Conservation (phyloP, 2,797 vertebrate genomes). For the Squalus acanthias region DNA sequence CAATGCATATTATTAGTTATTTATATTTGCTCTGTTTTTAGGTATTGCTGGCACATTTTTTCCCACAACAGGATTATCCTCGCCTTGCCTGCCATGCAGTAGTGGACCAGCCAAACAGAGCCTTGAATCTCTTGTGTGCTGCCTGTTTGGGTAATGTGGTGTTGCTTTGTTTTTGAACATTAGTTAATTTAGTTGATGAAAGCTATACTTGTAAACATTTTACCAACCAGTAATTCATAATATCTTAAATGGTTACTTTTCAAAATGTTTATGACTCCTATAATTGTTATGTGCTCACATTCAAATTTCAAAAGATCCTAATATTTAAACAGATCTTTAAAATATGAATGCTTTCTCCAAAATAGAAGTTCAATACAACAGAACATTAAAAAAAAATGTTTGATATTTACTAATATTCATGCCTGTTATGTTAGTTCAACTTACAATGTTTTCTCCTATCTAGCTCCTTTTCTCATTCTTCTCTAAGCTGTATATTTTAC, state of each 20-base stretch:
- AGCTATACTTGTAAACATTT: background rate
- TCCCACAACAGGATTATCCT: background rate
- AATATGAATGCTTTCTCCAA: background rate
- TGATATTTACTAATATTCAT: background rate
- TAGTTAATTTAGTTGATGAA: background rate
- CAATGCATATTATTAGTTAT: background rate
- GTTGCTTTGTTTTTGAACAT: background rate
- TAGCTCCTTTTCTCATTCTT: background rate
- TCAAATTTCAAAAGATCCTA: background rate
- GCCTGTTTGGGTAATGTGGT: background rate
- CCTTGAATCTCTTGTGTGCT: background rate
- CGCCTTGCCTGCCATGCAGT: background rate
- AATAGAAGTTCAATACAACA: background rate
- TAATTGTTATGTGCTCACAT: too few species aligned
- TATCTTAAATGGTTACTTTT: background rate
- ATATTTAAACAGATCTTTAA: background rate
- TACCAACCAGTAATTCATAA: background rate
- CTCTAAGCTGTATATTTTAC: background rate
- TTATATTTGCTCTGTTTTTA: background rate
- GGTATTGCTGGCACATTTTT: conserved; percentile 10
- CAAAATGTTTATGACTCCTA: background rate
- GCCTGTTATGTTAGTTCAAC: background rate
- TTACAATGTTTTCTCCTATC: background rate
- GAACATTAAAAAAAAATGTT: background rate
- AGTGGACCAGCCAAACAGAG: background rate